A percentile compares a stretch with the other conserved stretches of the same genome.
Conservation (phyloP, 2,888 invertebrate species). For the Cheilosia variabilis region DNA sequence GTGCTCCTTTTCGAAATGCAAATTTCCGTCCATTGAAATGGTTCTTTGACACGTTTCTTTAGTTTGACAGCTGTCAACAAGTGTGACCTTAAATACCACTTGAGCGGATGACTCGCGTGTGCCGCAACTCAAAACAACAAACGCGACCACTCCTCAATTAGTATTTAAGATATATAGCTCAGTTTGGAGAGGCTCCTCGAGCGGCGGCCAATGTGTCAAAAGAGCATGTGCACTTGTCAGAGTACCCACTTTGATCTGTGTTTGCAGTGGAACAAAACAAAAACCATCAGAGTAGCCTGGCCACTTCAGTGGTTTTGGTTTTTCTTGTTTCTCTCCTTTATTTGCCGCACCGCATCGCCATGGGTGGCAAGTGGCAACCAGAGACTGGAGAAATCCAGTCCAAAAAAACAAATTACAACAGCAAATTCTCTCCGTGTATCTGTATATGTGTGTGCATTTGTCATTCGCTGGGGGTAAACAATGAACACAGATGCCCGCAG, state of each 20-base stretch:
- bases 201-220: slow-evolving; percentile 70
- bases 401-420: slow-evolving; percentile 23
- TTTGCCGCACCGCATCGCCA: slow-evolving; percentile 25
- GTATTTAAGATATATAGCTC: slow-evolving; percentile 50
- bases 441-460: slow-evolving; percentile 58
- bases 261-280: slow-evolving; percentile 22
- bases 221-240: slow-evolving; percentile 73
- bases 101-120: slow-evolving; percentile 37
- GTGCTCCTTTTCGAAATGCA: neutral
- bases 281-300: slow-evolving; percentile 45
- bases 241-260: slow-evolving; percentile 55
- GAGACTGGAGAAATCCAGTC: slow-evolving; percentile 40
- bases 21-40: neutral
- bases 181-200: slow-evolving; percentile 51
- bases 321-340: slow-evolving; percentile 20
- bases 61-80: slow-evolving; percentile 59
- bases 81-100: slow-evolving; percentile 59
- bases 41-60: slow-evolving; percentile 33
- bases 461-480: slow-evolving; percentile 61
- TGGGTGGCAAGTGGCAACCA: slow-evolving; percentile 42
- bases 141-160: slow-evolving; percentile 51
- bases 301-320: slow-evolving; percentile 47
- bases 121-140: slow-evolving; percentile 54
- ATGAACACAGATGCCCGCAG: slow-evolving; percentile 62
- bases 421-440: slow-evolving; percentile 32